A percentile compares a stretch with the other conserved stretches of the same genome.
Evolutionary conservation across 2,113 vertebrate species (phyloP).

Genomic region (Eulemur rufifrons): DNA sequence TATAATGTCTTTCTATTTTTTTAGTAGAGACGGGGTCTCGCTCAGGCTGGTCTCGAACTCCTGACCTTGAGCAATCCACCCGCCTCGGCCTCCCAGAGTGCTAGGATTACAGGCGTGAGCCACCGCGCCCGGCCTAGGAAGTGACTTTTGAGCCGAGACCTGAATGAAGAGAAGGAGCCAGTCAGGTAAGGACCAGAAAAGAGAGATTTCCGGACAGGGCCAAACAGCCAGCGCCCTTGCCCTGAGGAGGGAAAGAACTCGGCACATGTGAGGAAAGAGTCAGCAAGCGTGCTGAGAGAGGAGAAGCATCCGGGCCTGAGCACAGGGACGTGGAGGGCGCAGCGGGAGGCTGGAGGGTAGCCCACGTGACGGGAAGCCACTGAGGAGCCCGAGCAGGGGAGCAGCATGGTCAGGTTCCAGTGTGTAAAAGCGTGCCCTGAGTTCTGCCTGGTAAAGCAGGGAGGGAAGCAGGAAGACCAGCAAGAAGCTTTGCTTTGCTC

Average conservation of each 20-base stretch:
- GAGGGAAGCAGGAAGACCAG: neutral
- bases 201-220: neutral
- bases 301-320: neutral
- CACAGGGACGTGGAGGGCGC: neutral
- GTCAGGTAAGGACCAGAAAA: neutral
- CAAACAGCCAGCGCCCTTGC: fast-evolving
- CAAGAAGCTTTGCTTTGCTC: neutral
- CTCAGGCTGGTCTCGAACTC: no score
- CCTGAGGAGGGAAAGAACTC: neutral
- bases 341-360: neutral
- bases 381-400: neutral
- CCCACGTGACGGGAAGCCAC: neutral
- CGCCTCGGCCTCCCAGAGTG: no score
- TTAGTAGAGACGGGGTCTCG: no score
- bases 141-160: neutral
- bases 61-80: no score
- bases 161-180: neutral
- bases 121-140: no score
- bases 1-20: no score
- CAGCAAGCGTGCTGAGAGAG: no score
- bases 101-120: no score
- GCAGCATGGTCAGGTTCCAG: neutral
- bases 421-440: neutral
- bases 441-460: neutral
- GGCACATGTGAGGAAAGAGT: neutral